Evolutionary conservation across 2,888 invertebrate genomes (phyloP).

Genomic region (Poecilobothrus nobilitatus): DNA sequence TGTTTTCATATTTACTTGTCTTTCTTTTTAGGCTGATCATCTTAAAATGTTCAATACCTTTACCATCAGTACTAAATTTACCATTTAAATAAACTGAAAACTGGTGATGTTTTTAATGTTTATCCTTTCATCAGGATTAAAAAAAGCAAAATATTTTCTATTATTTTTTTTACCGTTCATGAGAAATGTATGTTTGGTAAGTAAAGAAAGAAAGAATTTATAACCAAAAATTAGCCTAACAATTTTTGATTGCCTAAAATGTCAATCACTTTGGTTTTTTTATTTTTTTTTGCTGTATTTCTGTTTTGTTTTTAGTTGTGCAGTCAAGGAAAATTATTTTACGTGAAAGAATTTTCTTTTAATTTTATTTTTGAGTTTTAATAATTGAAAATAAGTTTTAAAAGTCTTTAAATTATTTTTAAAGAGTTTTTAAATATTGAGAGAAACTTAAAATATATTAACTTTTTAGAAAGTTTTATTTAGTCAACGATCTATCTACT

Average conservation of each 20-base stretch:
- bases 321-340: background rate
- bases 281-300: background rate
- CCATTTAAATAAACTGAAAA: background rate
- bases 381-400: background rate
- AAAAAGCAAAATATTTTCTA: too few species aligned
- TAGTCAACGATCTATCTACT: too few species aligned
- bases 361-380: too few species aligned
- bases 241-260: constrained; percentile 1
- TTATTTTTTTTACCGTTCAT: too few species aligned
- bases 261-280: background rate
- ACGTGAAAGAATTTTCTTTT: too few species aligned
- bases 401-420: background rate
- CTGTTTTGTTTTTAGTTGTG: background rate
- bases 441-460: too few species aligned
- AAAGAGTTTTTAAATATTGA: too few species aligned
- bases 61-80: background rate
- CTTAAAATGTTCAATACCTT: too few species aligned
- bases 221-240: background rate
- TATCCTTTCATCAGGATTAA: background rate
- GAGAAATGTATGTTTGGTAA: too few species aligned
- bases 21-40: background rate
- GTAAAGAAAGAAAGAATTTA: background rate
- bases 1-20: background rate
- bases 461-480: too few species aligned
- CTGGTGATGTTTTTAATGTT: background rate